Percentiles rank a stretch among this genome's conserved stretches.
These are phyloP conservation scores for Dasypogon diadema DNA, from an alignment of 2,888 invertebrate genomes.

Conservation along the genomic window DNA sequence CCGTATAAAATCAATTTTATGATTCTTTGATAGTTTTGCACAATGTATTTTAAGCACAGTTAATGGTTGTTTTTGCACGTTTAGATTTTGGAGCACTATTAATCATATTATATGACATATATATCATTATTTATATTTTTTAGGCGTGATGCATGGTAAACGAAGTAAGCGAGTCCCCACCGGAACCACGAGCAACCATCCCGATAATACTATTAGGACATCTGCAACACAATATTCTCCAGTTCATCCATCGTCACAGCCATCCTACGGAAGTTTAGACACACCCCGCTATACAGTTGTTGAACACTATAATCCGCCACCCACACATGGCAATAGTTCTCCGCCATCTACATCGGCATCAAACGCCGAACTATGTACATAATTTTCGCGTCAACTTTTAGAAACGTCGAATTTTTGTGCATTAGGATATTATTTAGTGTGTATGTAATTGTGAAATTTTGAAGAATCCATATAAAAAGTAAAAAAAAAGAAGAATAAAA, in stretches of 20 bases:
- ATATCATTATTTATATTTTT: constrained; percentile 7
- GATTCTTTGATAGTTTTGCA: too few relatives aligned
- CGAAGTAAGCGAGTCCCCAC: constrained; percentile 59
- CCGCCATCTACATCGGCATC: constrained; percentile 53
- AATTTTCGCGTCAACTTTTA: constrained; percentile 1
- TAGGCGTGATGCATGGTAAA: constrained; percentile 73
- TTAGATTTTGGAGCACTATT: background rate
- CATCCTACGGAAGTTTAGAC: constrained; percentile 64
- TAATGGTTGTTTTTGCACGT: constrained; percentile 11
- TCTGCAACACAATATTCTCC: constrained; percentile 61
- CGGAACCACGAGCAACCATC: constrained; percentile 58
- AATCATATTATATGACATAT: too few relatives aligned
- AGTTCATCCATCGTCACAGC: constrained; percentile 60
- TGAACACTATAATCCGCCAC: constrained; percentile 26
- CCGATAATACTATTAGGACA: constrained; percentile 61
- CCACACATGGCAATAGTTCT: background rate
- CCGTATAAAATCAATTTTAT: too few relatives aligned
- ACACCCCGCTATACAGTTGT: constrained; percentile 24
- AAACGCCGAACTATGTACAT: constrained; percentile 50
- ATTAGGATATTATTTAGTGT: background rate
- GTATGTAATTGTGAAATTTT: background rate
- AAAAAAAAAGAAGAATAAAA: background rate
- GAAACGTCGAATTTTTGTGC: too few relatives aligned
- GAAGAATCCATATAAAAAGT: constrained; percentile 15
- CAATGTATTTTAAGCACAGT: background rate